phyloP scores from a whole-genome alignment of 2,797 vertebrate genomes.

The Cirrhinus mrigala region DNA sequence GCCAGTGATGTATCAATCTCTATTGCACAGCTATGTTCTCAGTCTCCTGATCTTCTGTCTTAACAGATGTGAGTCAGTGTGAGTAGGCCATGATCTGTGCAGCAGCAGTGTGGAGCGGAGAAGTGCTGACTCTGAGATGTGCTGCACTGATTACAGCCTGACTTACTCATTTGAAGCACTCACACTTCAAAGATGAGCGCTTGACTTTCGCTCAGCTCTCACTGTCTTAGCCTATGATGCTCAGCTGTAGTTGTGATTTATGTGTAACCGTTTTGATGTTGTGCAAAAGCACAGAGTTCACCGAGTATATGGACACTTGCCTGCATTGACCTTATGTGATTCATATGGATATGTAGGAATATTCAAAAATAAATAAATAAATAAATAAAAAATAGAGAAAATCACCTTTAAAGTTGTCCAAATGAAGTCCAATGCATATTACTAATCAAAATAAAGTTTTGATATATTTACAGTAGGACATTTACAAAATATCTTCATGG shows the following conservation, averaged over 20 bases:
- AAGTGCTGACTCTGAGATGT: slow-evolving; percentile 43
- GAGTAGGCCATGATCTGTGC: slow-evolving; percentile 30
- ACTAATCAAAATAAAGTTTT: too few relatives aligned
- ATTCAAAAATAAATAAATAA: too few relatives aligned
- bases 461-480: too few relatives aligned
- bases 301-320: slow-evolving; percentile 12
- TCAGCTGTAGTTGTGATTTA: slow-evolving; percentile 31
- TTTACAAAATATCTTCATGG: too few relatives aligned
- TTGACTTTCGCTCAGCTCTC: slow-evolving; percentile 21
- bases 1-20: background rate
- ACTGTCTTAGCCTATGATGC: slow-evolving; percentile 11
- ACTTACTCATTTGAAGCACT: slow-evolving; percentile 47
- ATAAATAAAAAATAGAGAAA: too few relatives aligned
- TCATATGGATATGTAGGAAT: background rate
- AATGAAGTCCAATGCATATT: too few relatives aligned
- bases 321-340: background rate
- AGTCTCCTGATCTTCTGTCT: background rate
- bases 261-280: background rate
- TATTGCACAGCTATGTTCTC: slow-evolving; percentile 18
- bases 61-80: slow-evolving; percentile 23
- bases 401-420: too few relatives aligned
- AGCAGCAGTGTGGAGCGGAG: slow-evolving; percentile 1
- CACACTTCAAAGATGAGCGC: slow-evolving; percentile 48
- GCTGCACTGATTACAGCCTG: slow-evolving; percentile 40
- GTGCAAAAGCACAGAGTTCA: slow-evolving; percentile 45